A percentile compares a stretch with the other conserved stretches of the same genome.
These are phyloP conservation scores for Pristionchus pacificus DNA, from an alignment of 1,140 invertebrate genomes.

Conservation along the genomic window DNA sequence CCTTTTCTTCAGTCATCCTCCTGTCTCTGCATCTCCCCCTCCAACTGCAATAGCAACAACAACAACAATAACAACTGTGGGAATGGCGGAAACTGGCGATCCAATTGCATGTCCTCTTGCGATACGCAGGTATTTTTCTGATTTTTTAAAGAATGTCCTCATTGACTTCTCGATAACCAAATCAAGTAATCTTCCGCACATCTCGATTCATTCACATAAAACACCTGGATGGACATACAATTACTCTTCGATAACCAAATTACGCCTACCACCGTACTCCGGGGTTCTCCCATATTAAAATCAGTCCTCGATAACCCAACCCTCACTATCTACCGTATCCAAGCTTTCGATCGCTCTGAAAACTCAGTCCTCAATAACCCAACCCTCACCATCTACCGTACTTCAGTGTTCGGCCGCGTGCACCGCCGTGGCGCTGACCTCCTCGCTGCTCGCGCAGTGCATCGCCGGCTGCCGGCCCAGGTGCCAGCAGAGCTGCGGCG, in stretches of 20 bases:
- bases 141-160: too few species aligned
- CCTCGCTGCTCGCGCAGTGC: neutral
- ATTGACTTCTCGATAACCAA: too few species aligned
- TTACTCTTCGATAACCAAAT: too few species aligned
- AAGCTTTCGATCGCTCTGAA: too few species aligned
- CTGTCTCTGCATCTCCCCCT: neutral
- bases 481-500: neutral
- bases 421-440: too few species aligned
- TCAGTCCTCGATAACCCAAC: neutral
- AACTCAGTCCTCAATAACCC: neutral
- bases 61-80: neutral
- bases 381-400: neutral
- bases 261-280: neutral
- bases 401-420: too few species aligned
- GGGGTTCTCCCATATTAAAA: neutral
- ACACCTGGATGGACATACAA: too few species aligned
- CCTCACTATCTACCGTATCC: neutral
- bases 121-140: too few species aligned
- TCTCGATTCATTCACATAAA: too few species aligned
- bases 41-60: neutral
- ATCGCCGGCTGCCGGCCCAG: neutral
- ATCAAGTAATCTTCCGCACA: too few species aligned
- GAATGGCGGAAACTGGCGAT: neutral
- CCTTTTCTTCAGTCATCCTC: too few species aligned
- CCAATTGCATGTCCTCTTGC: neutral